Base-by-base conservation (phyloP, 2,888 invertebrate genomes). In the Cerastis leucographa region DNA sequence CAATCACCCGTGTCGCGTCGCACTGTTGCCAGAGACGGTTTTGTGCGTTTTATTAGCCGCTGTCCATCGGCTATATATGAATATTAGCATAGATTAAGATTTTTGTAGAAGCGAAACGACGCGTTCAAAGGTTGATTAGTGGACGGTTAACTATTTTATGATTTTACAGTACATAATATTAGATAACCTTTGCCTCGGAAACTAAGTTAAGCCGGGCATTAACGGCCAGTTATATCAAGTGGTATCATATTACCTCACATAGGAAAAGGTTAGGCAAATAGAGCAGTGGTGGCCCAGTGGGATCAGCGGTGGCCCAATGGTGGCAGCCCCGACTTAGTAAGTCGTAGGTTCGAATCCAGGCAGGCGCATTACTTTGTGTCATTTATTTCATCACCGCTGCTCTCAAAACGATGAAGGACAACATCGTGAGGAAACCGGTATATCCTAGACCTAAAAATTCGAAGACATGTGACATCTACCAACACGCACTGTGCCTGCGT, bases 41-140 rank as follows among this genome's bases (percentile, higher is more conserved):
- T 91, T 92, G 90, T 90, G 89, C 90, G 90, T 94, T 93, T 94
- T 93, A 93, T 93, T 93, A 89, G 84, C 78, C 88, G 80, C 83
- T 87, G 90, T 86, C 87, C 88, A 83, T 84, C 83, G 79, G 12
- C 72, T 74, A 81, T n/a, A n/a, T n/a, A n/a, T 86, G 87, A 85
- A 86, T 88, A 87, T 87, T 83, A 85, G 67, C 65, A 80, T 40
- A 66, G 78, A 78, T 6, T 51, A 78, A 19, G 22, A 1, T 40
- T 44, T 49, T 6, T 29, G 19, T 17, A 73, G 74, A 78, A 56
- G 11, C 9, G 54, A 14, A 14, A 62, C 0, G 17, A 61, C 9
- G 29, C 29, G 29, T 9, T 59, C 1, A 19, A 17, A 9, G 29
- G 29, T 9, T 29, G 19, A 59, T 29, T 59, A 59, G 59, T 59